Percentiles rank a stretch among this genome's conserved stretches.
These are phyloP conservation scores for Lagopus leucura DNA, from an alignment of 2,113 vertebrate genomes.

Conservation along the genomic window DNA sequence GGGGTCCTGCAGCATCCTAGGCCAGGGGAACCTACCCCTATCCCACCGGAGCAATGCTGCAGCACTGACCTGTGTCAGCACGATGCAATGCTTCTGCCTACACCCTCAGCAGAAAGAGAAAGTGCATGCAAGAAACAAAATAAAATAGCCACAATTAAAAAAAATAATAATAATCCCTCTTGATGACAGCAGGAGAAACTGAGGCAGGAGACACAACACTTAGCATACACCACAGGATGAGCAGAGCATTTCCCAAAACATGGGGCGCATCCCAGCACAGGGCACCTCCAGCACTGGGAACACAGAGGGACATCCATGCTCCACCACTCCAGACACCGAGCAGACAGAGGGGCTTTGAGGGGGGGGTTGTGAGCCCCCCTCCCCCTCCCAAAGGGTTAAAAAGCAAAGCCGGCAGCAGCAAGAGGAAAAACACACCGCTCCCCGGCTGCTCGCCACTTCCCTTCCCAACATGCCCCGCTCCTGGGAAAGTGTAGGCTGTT, in stretches of 20 bases:
- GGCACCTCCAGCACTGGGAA: too few species aligned
- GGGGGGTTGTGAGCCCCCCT: not conserved
- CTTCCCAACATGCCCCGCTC: constrained; percentile 65
- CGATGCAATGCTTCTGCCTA: not conserved
- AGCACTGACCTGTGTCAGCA: not conserved
- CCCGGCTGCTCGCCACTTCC: constrained; percentile 40
- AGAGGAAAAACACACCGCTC: constrained; percentile 58
- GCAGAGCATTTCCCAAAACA: rapidly evolving
- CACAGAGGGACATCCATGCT: rapidly evolving
- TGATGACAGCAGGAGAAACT: not conserved
- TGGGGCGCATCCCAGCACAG: too few species aligned
- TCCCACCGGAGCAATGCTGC: rapidly evolving
- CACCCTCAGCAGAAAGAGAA: rapidly evolving
- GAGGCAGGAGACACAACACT: not conserved
- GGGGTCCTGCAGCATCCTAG: not conserved
- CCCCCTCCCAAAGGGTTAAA: constrained; percentile 38
- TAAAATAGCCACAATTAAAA: not conserved
- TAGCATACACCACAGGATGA: rapidly evolving
- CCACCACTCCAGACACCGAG: not conserved
- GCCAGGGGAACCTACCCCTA: not conserved
- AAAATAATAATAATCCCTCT: not conserved
- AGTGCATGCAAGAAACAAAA: not conserved
- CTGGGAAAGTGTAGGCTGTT: constrained; percentile 78
- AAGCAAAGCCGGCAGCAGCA: constrained; percentile 13
- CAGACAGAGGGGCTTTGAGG: not conserved